phyloP scores from a whole-genome alignment of 2,797 vertebrate genomes.

The Betta splendens region DNA sequence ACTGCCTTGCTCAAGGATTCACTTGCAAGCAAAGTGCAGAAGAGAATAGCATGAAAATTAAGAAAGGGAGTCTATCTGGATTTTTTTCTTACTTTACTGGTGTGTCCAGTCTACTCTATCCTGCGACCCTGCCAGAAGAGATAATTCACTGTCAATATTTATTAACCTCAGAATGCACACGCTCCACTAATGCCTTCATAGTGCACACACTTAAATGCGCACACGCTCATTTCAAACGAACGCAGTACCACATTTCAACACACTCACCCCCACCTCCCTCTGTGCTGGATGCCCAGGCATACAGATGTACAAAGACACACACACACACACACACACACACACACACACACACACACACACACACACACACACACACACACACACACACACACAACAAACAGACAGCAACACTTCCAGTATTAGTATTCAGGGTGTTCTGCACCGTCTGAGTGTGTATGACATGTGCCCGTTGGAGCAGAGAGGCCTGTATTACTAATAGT shows the following conservation, averaged over 20 bases:
- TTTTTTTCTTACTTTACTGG: constrained; percentile 18
- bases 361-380: constrained; percentile 51
- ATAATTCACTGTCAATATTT: constrained; percentile 82
- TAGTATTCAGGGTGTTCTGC: constrained; percentile 62
- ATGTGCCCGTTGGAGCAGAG: constrained; percentile 50
- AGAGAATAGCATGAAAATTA: constrained; percentile 8
- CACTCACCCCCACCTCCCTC: constrained; percentile 3
- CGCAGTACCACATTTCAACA: constrained; percentile 26
- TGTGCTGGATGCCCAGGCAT: constrained; percentile 39
- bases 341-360: constrained; percentile 19
- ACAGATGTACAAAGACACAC: constrained; percentile 42
- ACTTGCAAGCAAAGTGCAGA: background rate
- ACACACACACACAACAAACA: constrained; percentile 24
- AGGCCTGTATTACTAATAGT: constrained; percentile 58
- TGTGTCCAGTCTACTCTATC: constrained; percentile 69
- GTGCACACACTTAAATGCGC: constrained; percentile 49
- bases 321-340: constrained; percentile 25
- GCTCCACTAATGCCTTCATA: constrained; percentile 34
- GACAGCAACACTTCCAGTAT: constrained; percentile 48
- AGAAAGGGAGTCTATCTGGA: background rate
- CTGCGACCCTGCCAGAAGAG: constrained; percentile 76
- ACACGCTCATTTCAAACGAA: constrained; percentile 37
- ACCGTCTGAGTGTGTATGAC: constrained; percentile 43
- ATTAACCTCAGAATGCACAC: constrained; percentile 70
- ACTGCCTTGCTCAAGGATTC: constrained; percentile 48